Base-by-base conservation (phyloP, 1,140 invertebrate genomes). In the Magallana ariakensis region DNA sequence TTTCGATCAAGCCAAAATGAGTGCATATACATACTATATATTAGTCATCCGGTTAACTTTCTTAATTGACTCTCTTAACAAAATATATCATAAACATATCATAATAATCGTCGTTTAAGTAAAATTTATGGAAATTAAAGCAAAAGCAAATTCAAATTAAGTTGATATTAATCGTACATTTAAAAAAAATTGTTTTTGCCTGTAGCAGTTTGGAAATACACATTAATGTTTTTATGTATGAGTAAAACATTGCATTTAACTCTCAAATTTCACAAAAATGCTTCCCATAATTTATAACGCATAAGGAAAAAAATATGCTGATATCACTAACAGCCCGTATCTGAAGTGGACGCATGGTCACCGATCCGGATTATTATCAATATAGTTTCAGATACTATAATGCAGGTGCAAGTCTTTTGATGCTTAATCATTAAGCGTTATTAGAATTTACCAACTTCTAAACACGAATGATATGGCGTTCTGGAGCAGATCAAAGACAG, bases 391-490 rank as follows among this genome's bases (percentile, higher is more conserved):
- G 54, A 56, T 82, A 82, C 19, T 56, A 82, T 82, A 55, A 55
- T 82, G 80, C 80, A 82, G 80, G 80, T 82, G 80, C 80, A 82
- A 53, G 6, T 55, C 54, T 56, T 54, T 56, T 82, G 54, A 82
- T 9, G 80, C 80, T 54, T 54, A 82, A 82, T 82, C 54, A 82
- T 82, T 54, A 56, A 82, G 80, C 54, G 54, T 82, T 56, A 82
- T 82, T 82, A 82, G 54, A 82, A n/a, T 82, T 82, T 82, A 82
- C 46, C 19, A 82, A 82, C 80, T 22, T 55, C 80, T 55, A 82
- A 82, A 82, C 80, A 55, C 46, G 46, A 56, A 82, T 82, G 80
- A 82, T 82, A 82, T 11, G 80, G 80, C 54, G 54, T 56, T 82
- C 54, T 82, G 54, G 54, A 82, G 46, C 46, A 82, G 46, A 82